Evolutionary conservation across 2,113 vertebrate species (phyloP), one percentile per base, ranked within the genome.

Genomic region (Loxodonta africana): DNA sequence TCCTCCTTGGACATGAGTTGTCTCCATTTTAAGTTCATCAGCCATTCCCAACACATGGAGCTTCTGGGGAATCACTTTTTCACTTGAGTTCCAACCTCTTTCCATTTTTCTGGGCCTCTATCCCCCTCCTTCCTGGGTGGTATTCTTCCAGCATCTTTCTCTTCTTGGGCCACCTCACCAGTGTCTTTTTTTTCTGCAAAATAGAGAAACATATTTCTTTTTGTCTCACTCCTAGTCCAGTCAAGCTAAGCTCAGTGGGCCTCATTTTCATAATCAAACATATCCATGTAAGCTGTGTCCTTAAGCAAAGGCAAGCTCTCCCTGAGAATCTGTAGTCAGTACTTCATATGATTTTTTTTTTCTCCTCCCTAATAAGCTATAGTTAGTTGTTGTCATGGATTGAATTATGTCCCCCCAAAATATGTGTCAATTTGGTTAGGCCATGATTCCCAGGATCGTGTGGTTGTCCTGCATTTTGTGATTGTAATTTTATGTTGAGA

Each of bases 241-340:
- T 3, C 9, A 73, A 80, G 74, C 63, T 88, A 69, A 82, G 37
- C 37, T 53, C 73, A 57, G 25, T 78, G 33, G 41, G 46, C 62
- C 96, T 95, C 69, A 48, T 94, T 83, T 91, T 65, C 44, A 60
- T 67, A 60, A 95, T 6, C 88, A 84, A 84, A 90, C 77, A 91
- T 81, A 69, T 1, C 92, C 88, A 88, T 77, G 81, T 89, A 98
- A 73, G 51, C 86, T 86, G 21, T 20, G 11, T 23, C 81, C 69
- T 46, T 60, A 65, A 80, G 83, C 63, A 41, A 33, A 89, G 60
- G 71, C 57, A 11, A 14, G 92, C 41, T 65, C 60, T 92, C 84
- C 65, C 57, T 41, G 37, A 87, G 76, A 81, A 37, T 30, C 26
- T 60, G 30, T 20, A 74, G 48, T 86, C 5, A 6, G 25, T 7